phyloP scores from a whole-genome alignment of 2,888 invertebrate genomes.

The Trissolcus brochymenae region DNA sequence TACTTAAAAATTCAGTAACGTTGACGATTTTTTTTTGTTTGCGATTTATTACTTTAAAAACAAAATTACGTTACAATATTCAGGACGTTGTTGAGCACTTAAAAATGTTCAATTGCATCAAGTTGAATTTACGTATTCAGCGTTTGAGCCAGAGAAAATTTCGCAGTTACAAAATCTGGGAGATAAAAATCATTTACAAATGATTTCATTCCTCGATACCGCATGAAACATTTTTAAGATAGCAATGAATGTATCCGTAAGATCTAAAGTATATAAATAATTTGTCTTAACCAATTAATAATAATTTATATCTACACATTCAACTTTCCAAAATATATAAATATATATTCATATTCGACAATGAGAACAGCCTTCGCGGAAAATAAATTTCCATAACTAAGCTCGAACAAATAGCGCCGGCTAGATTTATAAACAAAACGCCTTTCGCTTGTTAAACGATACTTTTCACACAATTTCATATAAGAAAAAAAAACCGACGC shows the following conservation, averaged over 20 bases:
- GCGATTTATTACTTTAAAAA: too few species aligned
- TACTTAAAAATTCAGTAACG: too few species aligned
- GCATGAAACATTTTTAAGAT: not conserved
- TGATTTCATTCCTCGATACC: too few species aligned
- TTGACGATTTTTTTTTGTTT: too few species aligned
- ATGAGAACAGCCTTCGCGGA: slow-evolving; percentile 43
- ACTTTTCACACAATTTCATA: not conserved
- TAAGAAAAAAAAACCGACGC: slow-evolving; percentile 5
- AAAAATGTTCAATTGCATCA: not conserved
- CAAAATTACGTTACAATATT: not conserved
- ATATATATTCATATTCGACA: slow-evolving; percentile 37
- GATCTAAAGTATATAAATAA: slow-evolving; percentile 8
- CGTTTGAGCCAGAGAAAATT: too few species aligned
- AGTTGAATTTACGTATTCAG: too few species aligned
- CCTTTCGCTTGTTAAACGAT: not conserved
- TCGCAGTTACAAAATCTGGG: too few species aligned
- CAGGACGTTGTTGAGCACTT: not conserved
- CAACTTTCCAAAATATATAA: slow-evolving; percentile 7
- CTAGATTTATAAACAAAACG: not conserved
- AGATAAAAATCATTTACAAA: too few species aligned
- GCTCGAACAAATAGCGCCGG: slow-evolving; percentile 25
- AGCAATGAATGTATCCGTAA: not conserved
- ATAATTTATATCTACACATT: slow-evolving; percentile 12
- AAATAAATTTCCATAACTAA: slow-evolving; percentile 32
- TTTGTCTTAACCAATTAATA: slow-evolving; percentile 9